Percentiles rank a stretch among this genome's conserved stretches.
phyloP scores from a whole-genome alignment of 2,888 invertebrate genomes.

The Harpalus rubripes region DNA sequence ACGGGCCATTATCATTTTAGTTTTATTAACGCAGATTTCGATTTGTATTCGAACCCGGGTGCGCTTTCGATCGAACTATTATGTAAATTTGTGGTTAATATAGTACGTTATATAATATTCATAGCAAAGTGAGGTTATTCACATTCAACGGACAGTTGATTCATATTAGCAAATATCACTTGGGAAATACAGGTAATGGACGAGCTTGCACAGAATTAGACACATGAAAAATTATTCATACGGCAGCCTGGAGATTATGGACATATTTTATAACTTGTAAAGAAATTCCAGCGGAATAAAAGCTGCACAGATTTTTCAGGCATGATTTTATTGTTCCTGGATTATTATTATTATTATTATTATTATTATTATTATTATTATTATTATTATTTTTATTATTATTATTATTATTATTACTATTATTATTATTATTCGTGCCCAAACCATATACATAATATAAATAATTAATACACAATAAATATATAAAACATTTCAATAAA shows the following conservation, averaged over 20 bases:
- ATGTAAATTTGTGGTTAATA: constrained; percentile 7
- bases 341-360: too few relatives aligned
- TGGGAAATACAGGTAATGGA: constrained; percentile 36
- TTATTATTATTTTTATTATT: too few relatives aligned
- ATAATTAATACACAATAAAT: too few relatives aligned
- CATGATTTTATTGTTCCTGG: neutral
- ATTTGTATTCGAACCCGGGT: neutral
- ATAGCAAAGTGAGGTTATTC: constrained; percentile 14
- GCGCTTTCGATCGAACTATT: neutral
- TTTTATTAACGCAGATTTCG: too few relatives aligned
- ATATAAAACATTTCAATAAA: too few relatives aligned
- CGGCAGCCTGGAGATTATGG: neutral
- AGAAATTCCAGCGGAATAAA: neutral
- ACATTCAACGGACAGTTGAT: neutral
- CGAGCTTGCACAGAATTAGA: constrained; percentile 6
- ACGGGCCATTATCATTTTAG: too few relatives aligned
- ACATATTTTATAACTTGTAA: neutral
- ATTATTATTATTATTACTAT: too few relatives aligned
- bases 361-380: too few relatives aligned
- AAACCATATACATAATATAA: too few relatives aligned
- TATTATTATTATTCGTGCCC: too few relatives aligned
- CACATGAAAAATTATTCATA: constrained; percentile 29
- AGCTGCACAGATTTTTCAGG: neutral
- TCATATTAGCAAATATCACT: constrained; percentile 30
- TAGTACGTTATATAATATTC: constrained; percentile 21